These are phyloP conservation scores for Eulemur mongoz DNA, from an alignment of 2,797 vertebrate genomes.

Conservation along the genomic window DNA sequence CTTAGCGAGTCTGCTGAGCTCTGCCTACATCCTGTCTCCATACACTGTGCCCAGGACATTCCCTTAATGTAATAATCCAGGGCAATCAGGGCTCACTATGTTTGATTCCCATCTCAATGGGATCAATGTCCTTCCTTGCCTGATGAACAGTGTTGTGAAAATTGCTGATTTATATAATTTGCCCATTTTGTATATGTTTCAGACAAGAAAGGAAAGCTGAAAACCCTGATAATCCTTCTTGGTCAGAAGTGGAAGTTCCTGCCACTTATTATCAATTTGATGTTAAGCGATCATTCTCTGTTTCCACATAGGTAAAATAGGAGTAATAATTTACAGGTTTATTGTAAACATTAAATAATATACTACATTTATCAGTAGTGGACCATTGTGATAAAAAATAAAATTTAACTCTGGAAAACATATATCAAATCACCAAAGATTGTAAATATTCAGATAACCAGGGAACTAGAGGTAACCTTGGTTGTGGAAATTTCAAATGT, in stretches of 20 bases:
- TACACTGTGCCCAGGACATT: neutral
- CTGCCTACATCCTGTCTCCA: neutral
- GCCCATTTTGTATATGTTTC: neutral
- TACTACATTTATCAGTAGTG: neutral
- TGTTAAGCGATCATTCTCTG: neutral
- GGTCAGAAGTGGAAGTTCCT: neutral
- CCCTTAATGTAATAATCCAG: neutral
- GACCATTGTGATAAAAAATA: slow-evolving; percentile 14
- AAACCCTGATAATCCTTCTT: neutral
- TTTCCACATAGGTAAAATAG: neutral
- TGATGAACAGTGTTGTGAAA: slow-evolving; percentile 2
- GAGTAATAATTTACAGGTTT: neutral
- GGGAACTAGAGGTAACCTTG: neutral
- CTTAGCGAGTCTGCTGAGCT: neutral
- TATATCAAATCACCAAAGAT: neutral
- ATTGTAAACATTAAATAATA: neutral
- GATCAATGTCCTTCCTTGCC: neutral
- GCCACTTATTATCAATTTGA: slow-evolving; percentile 2
- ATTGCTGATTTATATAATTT: neutral
- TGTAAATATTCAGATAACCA: neutral
- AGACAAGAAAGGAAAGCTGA: neutral
- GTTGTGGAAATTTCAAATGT: neutral
- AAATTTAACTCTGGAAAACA: neutral
- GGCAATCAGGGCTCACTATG: neutral
- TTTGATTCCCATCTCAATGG: neutral